Evolutionary conservation across 2,797 vertebrate genomes (phyloP).

Genomic region (Pelochelys cantorii): DNA sequence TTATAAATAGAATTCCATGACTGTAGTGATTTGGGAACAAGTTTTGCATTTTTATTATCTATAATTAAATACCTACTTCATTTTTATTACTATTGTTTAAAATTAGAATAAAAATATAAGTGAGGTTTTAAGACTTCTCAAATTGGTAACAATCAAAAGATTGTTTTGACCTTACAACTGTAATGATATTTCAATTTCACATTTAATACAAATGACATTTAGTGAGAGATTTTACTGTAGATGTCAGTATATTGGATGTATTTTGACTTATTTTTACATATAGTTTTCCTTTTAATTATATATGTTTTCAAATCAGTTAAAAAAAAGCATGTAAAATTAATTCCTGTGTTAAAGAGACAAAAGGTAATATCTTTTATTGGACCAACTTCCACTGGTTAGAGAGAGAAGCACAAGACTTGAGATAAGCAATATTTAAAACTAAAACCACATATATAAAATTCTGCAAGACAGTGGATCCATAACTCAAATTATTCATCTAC

Average conservation of each 20-base stretch:
- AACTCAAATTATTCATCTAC: slow-evolving; percentile 63
- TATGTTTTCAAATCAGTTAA: neutral
- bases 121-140: neutral
- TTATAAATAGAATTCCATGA: neutral
- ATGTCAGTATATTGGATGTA: rapidly evolving
- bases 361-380: neutral
- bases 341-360: slow-evolving; percentile 37
- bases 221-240: neutral
- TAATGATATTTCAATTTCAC: neutral
- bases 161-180: neutral
- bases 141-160: rapidly evolving
- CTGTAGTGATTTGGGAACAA: neutral
- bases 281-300: neutral
- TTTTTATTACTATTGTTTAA: neutral
- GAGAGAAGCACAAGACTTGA: neutral
- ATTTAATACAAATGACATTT: neutral
- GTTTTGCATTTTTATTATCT: neutral
- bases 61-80: too few species aligned
- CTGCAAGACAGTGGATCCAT: slow-evolving; percentile 35
- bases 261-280: neutral
- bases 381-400: neutral
- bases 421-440: slow-evolving; percentile 23
- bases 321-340: slow-evolving; percentile 38
- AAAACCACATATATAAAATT: neutral
- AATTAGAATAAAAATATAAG: neutral